These are phyloP conservation scores for Lanistes nyassanus DNA, from an alignment of 1,140 invertebrate species.

Conservation along the genomic window DNA sequence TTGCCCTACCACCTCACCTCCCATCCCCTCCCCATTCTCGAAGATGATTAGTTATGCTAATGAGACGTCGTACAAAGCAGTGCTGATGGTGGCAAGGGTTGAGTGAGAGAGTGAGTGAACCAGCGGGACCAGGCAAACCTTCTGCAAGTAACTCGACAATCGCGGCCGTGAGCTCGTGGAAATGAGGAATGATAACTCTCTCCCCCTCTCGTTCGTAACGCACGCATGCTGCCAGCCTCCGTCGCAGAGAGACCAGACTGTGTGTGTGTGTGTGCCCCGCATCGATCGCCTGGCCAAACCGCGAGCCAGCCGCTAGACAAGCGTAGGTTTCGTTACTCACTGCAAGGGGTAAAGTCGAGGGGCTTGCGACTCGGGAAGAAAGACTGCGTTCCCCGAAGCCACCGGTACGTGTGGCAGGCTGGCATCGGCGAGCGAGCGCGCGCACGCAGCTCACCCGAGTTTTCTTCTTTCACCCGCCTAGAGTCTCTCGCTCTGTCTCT, in stretches of 20 bases:
- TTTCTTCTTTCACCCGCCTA: too few species aligned
- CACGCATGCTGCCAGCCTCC: not conserved
- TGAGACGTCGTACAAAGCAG: not conserved
- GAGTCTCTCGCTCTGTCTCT: not conserved
- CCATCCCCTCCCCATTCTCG: not conserved
- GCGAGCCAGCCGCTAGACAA: not conserved
- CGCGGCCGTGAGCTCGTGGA: not conserved
- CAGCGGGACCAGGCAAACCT: not conserved
- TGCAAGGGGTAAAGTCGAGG: not conserved
- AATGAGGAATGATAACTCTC: not conserved
- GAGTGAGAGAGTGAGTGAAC: too few species aligned
- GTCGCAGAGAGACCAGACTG: too few species aligned
- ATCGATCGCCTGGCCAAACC: not conserved
- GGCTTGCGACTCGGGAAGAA: not conserved
- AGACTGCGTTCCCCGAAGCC: not conserved
- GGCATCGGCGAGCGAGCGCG: constrained; percentile 2
- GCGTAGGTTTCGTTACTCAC: not conserved
- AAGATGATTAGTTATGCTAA: constrained; percentile 4
- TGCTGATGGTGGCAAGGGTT: not conserved
- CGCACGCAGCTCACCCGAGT: not conserved
- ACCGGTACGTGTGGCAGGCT: not conserved
- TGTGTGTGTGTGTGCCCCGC: too few species aligned
- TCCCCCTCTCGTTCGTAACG: not conserved
- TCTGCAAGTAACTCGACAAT: not conserved
- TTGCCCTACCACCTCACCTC: not conserved